Percentiles rank a stretch among this genome's conserved stretches.
These are phyloP conservation scores for Zapus hudsonius DNA, from an alignment of 2,113 vertebrate genomes.

Conservation along the genomic window DNA sequence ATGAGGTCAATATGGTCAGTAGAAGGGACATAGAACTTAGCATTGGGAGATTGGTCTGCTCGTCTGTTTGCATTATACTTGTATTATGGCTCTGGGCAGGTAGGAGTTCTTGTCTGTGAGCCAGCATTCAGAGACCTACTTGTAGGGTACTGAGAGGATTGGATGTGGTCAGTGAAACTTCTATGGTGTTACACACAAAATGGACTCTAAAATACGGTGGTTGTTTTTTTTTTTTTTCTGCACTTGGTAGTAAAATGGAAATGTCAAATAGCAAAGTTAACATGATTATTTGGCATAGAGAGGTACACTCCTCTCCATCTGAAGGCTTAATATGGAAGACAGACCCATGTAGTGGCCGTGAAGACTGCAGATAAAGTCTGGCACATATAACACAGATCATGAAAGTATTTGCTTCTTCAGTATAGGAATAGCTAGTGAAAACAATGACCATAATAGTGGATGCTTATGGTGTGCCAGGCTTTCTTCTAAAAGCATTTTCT, in stretches of 20 bases:
- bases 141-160: background rate
- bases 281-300: background rate
- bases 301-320: background rate
- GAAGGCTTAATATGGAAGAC: conserved; percentile 6
- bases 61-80: background rate
- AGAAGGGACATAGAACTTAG: background rate
- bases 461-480: background rate
- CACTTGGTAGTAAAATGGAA: conserved; percentile 31
- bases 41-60: background rate
- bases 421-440: background rate
- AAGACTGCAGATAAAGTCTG: background rate
- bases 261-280: conserved; percentile 8
- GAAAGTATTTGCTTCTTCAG: background rate
- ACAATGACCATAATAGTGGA: background rate
- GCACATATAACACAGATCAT: background rate
- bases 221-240: conserved; percentile 41
- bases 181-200: background rate
- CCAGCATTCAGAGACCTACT: background rate
- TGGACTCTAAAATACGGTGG: conserved; percentile 44
- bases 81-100: background rate
- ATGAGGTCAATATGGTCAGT: background rate
- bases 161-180: conserved; percentile 33
- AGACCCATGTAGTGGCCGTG: background rate
- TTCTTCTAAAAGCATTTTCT: background rate
- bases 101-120: background rate